Percentiles rank a stretch among this genome's conserved stretches.
phyloP scores from a whole-genome alignment of 2,797 vertebrate species.

The Gallinago nigripennis region DNA sequence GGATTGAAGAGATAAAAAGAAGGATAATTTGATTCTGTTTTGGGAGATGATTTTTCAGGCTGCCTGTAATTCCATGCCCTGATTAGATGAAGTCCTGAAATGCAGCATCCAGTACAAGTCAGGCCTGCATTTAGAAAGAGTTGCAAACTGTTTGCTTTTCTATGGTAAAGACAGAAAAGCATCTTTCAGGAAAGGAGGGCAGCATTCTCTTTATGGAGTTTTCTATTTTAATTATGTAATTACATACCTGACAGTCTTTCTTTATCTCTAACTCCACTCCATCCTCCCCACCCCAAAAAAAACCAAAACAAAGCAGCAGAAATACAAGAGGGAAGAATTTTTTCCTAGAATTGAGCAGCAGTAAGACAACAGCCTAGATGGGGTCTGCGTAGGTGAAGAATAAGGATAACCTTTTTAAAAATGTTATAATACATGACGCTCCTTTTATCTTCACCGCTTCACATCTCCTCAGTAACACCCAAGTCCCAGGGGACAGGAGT shows the following conservation, averaged over 20 bases:
- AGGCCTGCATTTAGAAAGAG: not conserved
- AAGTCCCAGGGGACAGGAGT: not conserved
- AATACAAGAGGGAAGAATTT: not conserved
- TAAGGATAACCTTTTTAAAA: not conserved
- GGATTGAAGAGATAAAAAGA: constrained; percentile 6
- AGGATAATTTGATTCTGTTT: not conserved
- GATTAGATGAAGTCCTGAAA: not conserved
- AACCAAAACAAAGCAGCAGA: not conserved
- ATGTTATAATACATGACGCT: not conserved
- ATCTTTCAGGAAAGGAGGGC: not conserved
- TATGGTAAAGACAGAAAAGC: not conserved
- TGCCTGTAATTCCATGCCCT: constrained; percentile 6
- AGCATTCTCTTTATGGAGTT: not conserved
- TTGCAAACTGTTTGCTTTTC: not conserved
- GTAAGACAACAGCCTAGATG: not conserved
- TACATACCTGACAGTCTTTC: not conserved
- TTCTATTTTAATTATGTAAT: not conserved
- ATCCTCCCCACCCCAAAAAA: not conserved
- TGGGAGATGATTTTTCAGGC: constrained; percentile 26
- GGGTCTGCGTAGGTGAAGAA: not conserved
- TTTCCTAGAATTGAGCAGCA: not conserved
- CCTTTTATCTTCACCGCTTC: not conserved
- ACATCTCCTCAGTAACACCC: not conserved
- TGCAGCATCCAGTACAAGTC: not conserved
- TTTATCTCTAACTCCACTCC: not conserved